Percentiles rank a stretch among this genome's conserved stretches.
Evolutionary conservation across 2,888 invertebrate species (phyloP).

Genomic region (Pseudolycoriella hygida): DNA sequence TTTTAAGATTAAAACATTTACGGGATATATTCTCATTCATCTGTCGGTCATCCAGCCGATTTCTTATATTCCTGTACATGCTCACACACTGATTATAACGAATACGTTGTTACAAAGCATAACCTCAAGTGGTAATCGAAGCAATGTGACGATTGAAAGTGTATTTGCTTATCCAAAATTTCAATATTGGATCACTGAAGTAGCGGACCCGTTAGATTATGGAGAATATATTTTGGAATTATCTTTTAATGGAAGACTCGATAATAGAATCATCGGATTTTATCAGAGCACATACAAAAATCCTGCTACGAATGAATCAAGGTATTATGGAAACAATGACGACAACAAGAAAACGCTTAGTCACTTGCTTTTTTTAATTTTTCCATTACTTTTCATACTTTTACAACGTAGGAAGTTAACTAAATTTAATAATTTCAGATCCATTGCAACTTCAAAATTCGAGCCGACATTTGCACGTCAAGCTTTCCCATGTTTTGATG

Average conservation of each 20-base stretch:
- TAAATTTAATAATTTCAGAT: too few relatives aligned
- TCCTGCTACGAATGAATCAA: constrained; percentile 18
- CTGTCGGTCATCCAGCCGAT: constrained; percentile 29
- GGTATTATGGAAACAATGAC: constrained; percentile 16
- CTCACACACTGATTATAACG: constrained; percentile 30
- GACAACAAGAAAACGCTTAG: too few relatives aligned
- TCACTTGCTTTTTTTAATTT: not conserved
- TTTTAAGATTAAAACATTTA: constrained; percentile 37
- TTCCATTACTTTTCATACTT: not conserved
- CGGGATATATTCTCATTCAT: constrained; percentile 37
- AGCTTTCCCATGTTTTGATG: constrained; percentile 65
- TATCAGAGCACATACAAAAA: constrained; percentile 47
- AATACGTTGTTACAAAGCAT: constrained; percentile 24
- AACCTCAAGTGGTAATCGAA: constrained; percentile 14
- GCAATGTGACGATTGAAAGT: constrained; percentile 9
- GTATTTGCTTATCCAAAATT: constrained; percentile 21
- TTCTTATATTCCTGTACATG: constrained; percentile 32
- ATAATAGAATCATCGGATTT: constrained; percentile 53
- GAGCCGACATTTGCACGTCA: constrained; percentile 46
- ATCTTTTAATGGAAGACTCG: constrained; percentile 47
- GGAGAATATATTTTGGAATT: constrained; percentile 36
- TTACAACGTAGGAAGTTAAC: too few relatives aligned
- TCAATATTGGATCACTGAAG: constrained; percentile 28
- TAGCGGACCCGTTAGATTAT: constrained; percentile 19
- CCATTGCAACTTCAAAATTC: constrained; percentile 44